phyloP scores from a whole-genome alignment of 2,113 vertebrate genomes.

The Oreotrochilus melanogaster region DNA sequence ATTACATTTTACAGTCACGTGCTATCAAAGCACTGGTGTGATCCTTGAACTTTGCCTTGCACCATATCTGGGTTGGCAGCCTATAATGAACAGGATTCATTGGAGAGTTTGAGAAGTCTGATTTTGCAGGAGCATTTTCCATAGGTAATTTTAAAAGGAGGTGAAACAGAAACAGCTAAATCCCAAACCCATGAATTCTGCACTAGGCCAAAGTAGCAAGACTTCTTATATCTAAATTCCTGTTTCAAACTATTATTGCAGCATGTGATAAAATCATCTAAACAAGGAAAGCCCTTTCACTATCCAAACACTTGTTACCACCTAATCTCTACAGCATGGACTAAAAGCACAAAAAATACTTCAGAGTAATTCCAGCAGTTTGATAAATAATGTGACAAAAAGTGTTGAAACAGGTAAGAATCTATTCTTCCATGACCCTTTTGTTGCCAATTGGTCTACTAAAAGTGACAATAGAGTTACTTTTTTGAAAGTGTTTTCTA shows the following conservation, averaged over 20 bases:
- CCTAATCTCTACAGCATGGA: background rate
- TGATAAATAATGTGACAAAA: background rate
- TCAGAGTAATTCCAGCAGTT: background rate
- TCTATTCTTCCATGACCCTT: background rate
- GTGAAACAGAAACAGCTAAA: background rate
- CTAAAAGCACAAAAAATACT: background rate
- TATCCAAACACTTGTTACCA: background rate
- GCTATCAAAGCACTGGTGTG: background rate
- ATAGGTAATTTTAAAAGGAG: background rate
- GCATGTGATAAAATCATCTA: background rate
- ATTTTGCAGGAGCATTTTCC: background rate
- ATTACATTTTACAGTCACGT: background rate
- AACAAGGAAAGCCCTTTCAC: background rate
- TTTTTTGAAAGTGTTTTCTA: background rate
- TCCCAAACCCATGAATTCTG: background rate
- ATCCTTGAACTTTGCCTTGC: background rate
- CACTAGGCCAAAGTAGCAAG: background rate
- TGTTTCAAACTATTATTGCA: background rate
- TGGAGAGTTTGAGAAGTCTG: background rate
- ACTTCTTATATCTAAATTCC: background rate
- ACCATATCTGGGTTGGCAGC: background rate
- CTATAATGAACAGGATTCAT: background rate
- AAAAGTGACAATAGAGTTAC: background rate
- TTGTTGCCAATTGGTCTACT: background rate
- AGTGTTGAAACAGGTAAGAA: background rate